Percentiles rank a stretch among this genome's conserved stretches.
These are phyloP conservation scores for Apostichopus parvimensis DNA, from an alignment of 35 echinoderm and acorn worm genomes.

Conservation along the genomic window DNA sequence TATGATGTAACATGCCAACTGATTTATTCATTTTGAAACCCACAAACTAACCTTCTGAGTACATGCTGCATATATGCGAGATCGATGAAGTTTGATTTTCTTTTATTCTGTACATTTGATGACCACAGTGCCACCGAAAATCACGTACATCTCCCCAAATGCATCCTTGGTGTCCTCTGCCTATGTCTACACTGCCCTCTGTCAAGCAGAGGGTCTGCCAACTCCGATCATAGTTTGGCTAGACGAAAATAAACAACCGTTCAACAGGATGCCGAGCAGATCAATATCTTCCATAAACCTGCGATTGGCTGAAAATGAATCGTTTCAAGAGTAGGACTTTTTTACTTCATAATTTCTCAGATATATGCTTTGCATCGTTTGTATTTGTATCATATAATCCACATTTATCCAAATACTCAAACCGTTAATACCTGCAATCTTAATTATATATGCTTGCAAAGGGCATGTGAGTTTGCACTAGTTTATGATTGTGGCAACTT, in stretches of 20 bases:
- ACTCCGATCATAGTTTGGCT: not conserved
- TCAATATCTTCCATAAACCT: not conserved
- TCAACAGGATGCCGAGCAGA: not conserved
- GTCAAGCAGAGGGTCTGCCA: not conserved
- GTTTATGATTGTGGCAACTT: too few relatives aligned
- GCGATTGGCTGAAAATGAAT: not conserved
- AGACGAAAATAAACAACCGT: not conserved
- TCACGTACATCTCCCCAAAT: slow-evolving; percentile 2
- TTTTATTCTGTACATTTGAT: too few relatives aligned
- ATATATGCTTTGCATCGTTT: not conserved
- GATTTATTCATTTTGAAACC: too few relatives aligned
- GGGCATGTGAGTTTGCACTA: too few relatives aligned
- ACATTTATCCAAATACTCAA: too few relatives aligned
- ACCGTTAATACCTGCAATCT: too few relatives aligned
- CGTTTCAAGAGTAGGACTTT: not conserved
- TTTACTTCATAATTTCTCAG: not conserved
- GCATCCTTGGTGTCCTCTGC: not conserved
- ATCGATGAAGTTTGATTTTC: too few relatives aligned
- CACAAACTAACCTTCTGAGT: too few relatives aligned
- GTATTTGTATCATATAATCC: not conserved
- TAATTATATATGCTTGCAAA: too few relatives aligned
- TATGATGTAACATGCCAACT: too few relatives aligned
- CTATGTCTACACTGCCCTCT: not conserved
- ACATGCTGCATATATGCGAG: too few relatives aligned
- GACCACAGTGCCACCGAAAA: not conserved